phyloP scores from a whole-genome alignment of 2,113 vertebrate species.

The Prinia subflava region DNA sequence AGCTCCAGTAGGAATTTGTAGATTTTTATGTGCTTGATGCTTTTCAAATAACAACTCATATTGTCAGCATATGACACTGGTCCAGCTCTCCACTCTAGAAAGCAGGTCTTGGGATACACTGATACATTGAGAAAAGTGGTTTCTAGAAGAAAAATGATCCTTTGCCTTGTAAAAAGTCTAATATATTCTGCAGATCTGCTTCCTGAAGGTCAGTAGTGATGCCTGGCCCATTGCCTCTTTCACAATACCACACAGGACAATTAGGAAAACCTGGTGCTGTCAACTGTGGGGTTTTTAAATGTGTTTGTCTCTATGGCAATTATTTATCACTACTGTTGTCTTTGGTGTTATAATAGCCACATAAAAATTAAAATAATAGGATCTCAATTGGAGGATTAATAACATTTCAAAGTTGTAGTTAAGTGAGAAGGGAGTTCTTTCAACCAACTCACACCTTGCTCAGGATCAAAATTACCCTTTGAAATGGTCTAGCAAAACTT shows the following conservation, averaged over 20 bases:
- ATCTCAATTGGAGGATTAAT: background rate
- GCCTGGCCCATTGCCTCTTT: background rate
- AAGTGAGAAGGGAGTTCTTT: background rate
- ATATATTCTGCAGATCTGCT: background rate
- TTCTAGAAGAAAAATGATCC: background rate
- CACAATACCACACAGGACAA: background rate
- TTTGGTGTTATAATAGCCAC: background rate
- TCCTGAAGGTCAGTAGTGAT: background rate
- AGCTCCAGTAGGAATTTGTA: background rate
- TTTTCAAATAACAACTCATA: accelerated
- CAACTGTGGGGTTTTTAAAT: accelerated
- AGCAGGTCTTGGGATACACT: background rate
- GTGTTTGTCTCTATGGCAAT: background rate
- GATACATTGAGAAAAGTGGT: background rate
- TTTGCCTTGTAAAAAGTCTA: background rate
- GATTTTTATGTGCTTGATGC: background rate
- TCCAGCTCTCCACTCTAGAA: background rate
- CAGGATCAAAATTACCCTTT: background rate
- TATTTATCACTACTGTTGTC: background rate
- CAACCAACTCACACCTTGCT: background rate
- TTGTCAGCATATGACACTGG: background rate
- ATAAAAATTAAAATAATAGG: background rate
- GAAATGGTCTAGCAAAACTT: background rate
- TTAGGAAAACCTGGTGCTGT: background rate
- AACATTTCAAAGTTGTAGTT: background rate